Evolutionary conservation across 2,113 vertebrate species (phyloP).

Genomic region (Cinclus cinclus): DNA sequence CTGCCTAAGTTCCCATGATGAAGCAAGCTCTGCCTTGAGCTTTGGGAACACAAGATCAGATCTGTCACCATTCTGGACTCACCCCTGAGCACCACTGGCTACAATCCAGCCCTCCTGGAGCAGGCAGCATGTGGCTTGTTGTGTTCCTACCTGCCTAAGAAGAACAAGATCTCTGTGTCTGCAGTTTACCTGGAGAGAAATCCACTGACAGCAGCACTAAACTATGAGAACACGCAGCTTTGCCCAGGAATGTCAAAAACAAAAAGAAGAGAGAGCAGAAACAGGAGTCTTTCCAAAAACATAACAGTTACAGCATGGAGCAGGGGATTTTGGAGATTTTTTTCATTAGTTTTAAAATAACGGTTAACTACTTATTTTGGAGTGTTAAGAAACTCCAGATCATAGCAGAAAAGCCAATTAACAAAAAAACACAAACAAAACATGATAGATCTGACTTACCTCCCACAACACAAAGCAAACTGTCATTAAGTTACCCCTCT

Average conservation of each 20-base stretch:
- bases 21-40: neutral
- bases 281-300: neutral
- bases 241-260: neutral
- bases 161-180: neutral
- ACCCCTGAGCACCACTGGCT: neutral
- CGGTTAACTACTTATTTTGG: neutral
- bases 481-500: conserved; percentile 11
- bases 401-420: neutral
- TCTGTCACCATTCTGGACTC: neutral
- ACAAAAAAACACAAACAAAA: neutral
- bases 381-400: neutral
- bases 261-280: neutral
- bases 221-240: neutral
- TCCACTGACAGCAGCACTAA: neutral
- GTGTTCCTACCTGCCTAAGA: neutral
- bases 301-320: neutral
- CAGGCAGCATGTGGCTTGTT: neutral
- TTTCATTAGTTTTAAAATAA: neutral
- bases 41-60: neutral
- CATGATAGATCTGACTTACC: conserved; percentile 1
- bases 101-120: neutral
- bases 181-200: neutral
- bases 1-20: neutral
- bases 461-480: conserved; percentile 50
- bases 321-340: neutral